Conservation (phyloP, 1,140 invertebrate genomes). For the Sitobion miscanthi region DNA sequence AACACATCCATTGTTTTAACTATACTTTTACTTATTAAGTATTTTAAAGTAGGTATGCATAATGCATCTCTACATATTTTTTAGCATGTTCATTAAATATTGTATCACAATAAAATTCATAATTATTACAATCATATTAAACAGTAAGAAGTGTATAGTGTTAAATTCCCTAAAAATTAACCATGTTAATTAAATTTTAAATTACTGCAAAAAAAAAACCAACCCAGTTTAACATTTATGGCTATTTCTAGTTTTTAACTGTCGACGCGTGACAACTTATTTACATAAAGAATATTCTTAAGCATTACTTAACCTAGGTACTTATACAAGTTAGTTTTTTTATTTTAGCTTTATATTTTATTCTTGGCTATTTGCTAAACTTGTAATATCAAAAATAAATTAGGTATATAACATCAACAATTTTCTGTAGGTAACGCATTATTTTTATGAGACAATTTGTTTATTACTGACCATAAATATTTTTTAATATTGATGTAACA, state of each 20-base stretch:
- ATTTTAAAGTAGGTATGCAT: background rate
- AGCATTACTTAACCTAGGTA: background rate
- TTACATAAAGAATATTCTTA: background rate
- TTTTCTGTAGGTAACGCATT: background rate
- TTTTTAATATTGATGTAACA: background rate
- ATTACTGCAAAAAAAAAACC: background rate
- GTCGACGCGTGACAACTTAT: background rate
- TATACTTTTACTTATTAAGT: background rate
- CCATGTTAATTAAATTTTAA: background rate
- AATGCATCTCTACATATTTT: background rate
- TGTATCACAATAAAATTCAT: background rate
- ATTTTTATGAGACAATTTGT: background rate
- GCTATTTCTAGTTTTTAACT: background rate
- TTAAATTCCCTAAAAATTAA: background rate
- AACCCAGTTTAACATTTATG: background rate
- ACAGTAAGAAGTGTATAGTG: background rate
- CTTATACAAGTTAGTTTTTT: background rate
- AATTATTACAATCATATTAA: background rate
- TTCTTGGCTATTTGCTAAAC: background rate
- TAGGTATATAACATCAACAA: background rate
- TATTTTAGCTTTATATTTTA: conserved; percentile 5
- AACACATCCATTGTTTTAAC: background rate
- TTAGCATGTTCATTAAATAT: background rate
- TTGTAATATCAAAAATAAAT: conserved; percentile 7
- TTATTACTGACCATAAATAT: background rate